Base-by-base conservation (phyloP, 2,113 vertebrate species). In the Myrmecobius fasciatus region DNA sequence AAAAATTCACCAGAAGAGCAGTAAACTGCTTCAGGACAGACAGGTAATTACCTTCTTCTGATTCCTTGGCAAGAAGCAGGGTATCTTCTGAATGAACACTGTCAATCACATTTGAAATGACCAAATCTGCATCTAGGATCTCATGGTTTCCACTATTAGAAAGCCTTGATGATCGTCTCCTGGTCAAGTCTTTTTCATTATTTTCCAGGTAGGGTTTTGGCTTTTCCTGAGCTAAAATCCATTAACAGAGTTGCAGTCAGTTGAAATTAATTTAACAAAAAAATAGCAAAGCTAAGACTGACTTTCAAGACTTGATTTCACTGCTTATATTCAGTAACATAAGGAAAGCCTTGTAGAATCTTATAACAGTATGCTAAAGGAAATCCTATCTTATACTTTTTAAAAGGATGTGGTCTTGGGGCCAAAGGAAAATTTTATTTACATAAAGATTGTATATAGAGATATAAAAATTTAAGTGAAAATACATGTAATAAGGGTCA, bases 191-290 rank as follows among this genome's bases (percentile, higher is more conserved):
- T 98, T 97, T 98, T 94, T 98, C 98, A 96, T 95, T 96, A 91
- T 96, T 98, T 96, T 97, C 98, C 54, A 96, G 97, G 95, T 97
- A 97, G 88, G 56, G 98, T 98, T 98, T 99, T 92, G 98, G 90
- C 93, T 98, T 98, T 92, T 98, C 98, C 95, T 98, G 98, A 97
- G 98, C 98, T 99, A 97, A 67, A 98, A 97, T 96, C 56, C 95
- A 97, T 97, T 95, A 97, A 96, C 52, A 97, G 49, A 96, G 53
- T 36, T 93, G 52, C 60, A 91, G 92, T 97, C 90, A 97, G 95
- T 43, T 83, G 31, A 96, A 52, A 95, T 8, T 54, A 96, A 89
- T 3, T 60, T 60, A 67, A 67, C 60, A 93, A 46, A 97, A 90
- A 95, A 94, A 92, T 60, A 96, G 91, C 52, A 92, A 47, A 91